Evolutionary conservation across 37 sponge, comb jelly and placozoan genomes (phyloP).

Genomic region (Mnemiopsis leidyi): DNA sequence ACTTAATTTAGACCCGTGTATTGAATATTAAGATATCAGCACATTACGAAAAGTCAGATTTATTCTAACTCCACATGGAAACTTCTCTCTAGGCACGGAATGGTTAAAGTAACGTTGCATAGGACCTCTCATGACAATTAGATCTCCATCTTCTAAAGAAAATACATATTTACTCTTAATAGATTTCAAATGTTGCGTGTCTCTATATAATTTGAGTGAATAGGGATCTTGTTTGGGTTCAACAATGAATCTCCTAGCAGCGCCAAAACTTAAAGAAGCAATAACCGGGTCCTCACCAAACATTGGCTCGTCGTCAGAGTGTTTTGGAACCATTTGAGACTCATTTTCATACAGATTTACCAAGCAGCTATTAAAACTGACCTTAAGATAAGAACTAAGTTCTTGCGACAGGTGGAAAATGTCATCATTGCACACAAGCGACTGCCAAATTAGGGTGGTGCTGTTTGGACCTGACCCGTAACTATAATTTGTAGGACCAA

Average conservation of each 20-base stretch:
- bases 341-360: neutral
- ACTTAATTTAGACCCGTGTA: no score
- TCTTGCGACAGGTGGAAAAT: neutral
- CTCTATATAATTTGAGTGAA: neutral
- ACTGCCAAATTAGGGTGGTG: neutral
- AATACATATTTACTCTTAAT: neutral
- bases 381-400: neutral
- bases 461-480: neutral
- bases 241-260: neutral
- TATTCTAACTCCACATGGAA: neutral
- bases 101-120: neutral
- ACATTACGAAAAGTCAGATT: neutral
- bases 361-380: neutral
- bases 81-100: neutral
- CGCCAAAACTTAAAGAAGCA: neutral
- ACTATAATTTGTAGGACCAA: neutral
- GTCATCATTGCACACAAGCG: neutral
- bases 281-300: neutral
- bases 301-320: neutral
- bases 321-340: neutral
- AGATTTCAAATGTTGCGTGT: neutral
- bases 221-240: neutral
- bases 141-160: neutral
- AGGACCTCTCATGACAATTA: neutral
- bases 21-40: neutral